Evolutionary conservation across 2,113 vertebrate species (phyloP).

Genomic region (Oreochromis spilurus): DNA sequence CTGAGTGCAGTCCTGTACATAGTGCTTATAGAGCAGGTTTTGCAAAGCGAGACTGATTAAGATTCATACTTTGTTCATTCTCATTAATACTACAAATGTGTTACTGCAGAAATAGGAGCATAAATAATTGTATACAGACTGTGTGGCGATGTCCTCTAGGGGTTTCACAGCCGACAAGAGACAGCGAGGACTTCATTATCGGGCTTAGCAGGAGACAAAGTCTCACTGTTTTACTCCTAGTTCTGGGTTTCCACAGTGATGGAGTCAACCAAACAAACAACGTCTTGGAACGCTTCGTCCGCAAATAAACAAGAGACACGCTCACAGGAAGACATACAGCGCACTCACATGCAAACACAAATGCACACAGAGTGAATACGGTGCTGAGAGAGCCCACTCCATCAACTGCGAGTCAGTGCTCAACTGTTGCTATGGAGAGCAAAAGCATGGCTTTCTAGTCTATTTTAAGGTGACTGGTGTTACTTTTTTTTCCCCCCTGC

Average conservation of each 20-base stretch:
- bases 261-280: constrained; percentile 37
- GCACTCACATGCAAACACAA: neutral
- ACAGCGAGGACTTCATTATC: constrained; percentile 27
- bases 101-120: neutral
- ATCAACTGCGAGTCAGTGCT: constrained; percentile 37
- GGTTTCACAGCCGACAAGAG: constrained; percentile 13
- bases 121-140: neutral
- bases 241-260: constrained; percentile 31
- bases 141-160: neutral
- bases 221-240: neutral
- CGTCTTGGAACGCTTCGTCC: neutral
- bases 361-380: constrained; percentile 4
- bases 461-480: constrained; percentile 57
- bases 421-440: constrained; percentile 65
- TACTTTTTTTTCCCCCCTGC: neutral
- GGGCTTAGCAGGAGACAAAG: constrained; percentile 7
- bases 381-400: constrained; percentile 39
- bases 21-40: neutral
- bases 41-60: neutral
- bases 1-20: neutral
- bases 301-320: constrained; percentile 30
- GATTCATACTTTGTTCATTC: neutral
- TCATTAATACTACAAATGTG: neutral
- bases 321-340: neutral
- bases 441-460: constrained; percentile 45